Evolutionary conservation across 2,113 vertebrate genomes (phyloP).

Genomic region (Elgaria multicarinata): DNA sequence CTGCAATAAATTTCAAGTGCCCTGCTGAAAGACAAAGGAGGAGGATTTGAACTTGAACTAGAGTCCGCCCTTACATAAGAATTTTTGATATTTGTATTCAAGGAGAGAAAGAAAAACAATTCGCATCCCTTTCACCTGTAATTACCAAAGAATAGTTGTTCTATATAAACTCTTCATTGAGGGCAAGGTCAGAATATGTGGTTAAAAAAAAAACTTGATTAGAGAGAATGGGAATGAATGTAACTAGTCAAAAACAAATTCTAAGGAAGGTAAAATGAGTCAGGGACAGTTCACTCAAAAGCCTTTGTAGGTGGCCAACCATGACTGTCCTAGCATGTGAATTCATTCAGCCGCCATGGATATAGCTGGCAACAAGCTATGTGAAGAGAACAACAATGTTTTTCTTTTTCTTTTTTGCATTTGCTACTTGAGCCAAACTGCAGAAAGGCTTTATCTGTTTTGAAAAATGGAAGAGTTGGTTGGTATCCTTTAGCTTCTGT

Average conservation of each 20-base stretch:
- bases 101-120: rapidly evolving
- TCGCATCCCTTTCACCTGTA: rapidly evolving
- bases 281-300: not conserved
- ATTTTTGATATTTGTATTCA: not conserved
- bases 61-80: not conserved
- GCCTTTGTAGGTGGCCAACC: not conserved
- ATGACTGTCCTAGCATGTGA: too few relatives aligned
- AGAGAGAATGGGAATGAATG: not conserved
- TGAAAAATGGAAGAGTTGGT: too few relatives aligned
- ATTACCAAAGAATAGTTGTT: not conserved
- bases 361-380: not conserved
- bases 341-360: too few relatives aligned
- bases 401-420: not conserved
- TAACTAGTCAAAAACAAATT: not conserved
- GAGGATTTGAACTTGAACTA: not conserved
- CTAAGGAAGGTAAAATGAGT: rapidly evolving
- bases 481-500: too few relatives aligned
- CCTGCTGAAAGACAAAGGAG: not conserved
- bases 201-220: not conserved
- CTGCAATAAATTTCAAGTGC: not conserved
- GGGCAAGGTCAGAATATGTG: rapidly evolving
- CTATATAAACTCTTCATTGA: rapidly evolving
- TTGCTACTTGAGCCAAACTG: not conserved
- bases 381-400: not conserved
- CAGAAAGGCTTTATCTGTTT: not conserved